Base-by-base conservation (phyloP, 2,888 invertebrate genomes). In the Cetonia aurata region DNA sequence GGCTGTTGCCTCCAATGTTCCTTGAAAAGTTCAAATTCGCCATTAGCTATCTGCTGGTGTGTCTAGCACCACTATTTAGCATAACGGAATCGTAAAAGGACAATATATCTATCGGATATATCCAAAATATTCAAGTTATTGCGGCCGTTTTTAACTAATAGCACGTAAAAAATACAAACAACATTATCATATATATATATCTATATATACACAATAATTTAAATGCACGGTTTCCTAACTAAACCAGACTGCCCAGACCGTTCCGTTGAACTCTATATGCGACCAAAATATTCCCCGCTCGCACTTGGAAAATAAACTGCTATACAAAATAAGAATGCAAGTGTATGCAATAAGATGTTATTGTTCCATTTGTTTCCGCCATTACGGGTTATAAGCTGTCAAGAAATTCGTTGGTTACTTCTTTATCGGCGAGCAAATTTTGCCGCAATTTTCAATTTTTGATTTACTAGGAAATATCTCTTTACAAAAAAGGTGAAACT, bases 1-100 rank as follows among this genome's bases (percentile, higher is more conserved):
- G 88, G 85, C 89, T 90, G 81, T 89, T 91, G 86, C 93, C 93
- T 85, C 93, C 93, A 88, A 95, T 91, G 89, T 93, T 95, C 88
- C 95, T 91, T 86, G 94, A 94, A 88, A 94, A 94, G 89, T 95
- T 95, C 91, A 95, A 90, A 90, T 94, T 95, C 89, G 95, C 95
- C 94, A 95, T 95, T 71, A 91, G 92, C 93, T 93, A 84, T 83
- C 84, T 84, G 37, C 37, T 37, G 75, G 74, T 79, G 74, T 77
- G 75, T 73, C 70, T 74, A 70, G 75, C 75, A 75, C 76, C 78
- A 81, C 80, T 78, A 77, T 78, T 81, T 80, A 79, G 80, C 84
- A 84, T 84, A 82, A 84, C 84, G 80, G 78, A 78, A 77, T 70
- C 72, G 59, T 72, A 53, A 56, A 17, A 55, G 17, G 37, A 37